Conservation (phyloP, 2,888 invertebrate genomes). For the Caenorhabditis sp. region DNA sequence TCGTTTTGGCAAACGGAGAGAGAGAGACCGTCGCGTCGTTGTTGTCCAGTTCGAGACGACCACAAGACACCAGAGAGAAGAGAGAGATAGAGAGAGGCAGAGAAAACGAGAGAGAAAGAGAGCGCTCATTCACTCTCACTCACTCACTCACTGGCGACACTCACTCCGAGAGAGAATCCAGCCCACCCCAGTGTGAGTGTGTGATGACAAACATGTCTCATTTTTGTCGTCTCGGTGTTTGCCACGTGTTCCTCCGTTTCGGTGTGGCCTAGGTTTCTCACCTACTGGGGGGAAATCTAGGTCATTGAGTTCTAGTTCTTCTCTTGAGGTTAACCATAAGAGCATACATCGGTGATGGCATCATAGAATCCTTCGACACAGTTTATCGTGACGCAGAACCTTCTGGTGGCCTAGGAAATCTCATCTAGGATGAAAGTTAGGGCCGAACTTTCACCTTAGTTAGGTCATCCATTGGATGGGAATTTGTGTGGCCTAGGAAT, state of each 20-base stretch:
- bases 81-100: not conserved
- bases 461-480: too few relatives aligned
- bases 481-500: too few relatives aligned
- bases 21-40: not conserved
- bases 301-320: too few relatives aligned
- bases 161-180: not conserved
- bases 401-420: too few relatives aligned
- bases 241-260: slow-evolving; percentile 36
- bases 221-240: slow-evolving; percentile 19
- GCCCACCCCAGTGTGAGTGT: not conserved
- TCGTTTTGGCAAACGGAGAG: not conserved
- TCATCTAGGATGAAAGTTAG: too few relatives aligned
- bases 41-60: not conserved
- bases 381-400: too few relatives aligned
- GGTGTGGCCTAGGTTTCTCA: not conserved
- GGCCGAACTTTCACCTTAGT: too few relatives aligned
- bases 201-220: slow-evolving; percentile 36
- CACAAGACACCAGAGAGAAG: not conserved
- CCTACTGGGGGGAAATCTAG: not conserved
- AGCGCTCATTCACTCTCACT: slow-evolving; percentile 51
- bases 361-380: too few relatives aligned
- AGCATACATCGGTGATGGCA: too few relatives aligned
- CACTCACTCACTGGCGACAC: slow-evolving; percentile 52
- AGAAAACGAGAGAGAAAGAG: slow-evolving; percentile 10
- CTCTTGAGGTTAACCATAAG: too few relatives aligned